Conservation (phyloP, 2,888 invertebrate species). For the Cataglyphis cursor region DNA sequence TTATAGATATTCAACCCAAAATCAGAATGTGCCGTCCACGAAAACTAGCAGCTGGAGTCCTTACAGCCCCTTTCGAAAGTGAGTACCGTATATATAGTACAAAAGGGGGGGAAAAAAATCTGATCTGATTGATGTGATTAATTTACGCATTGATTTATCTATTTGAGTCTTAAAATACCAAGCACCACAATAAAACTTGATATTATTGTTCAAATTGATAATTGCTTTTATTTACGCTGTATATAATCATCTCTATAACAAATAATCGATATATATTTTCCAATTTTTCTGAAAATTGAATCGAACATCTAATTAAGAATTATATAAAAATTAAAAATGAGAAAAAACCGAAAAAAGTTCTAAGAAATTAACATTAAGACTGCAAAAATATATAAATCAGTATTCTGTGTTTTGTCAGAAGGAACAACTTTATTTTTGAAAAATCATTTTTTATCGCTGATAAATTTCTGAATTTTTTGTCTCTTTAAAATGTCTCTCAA, state of each 20-base stretch:
- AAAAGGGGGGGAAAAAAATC: not conserved
- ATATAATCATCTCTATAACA: not conserved
- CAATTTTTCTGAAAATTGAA: not conserved
- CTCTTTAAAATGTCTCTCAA: not conserved
- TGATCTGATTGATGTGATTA: not conserved
- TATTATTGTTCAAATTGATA: not conserved
- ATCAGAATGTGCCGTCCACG: slow-evolving; percentile 80
- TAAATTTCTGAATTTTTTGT: not conserved
- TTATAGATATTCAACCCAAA: slow-evolving; percentile 80
- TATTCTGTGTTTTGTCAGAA: not conserved
- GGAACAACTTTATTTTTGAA: not conserved
- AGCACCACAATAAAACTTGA: not conserved
- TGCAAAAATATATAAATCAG: not conserved
- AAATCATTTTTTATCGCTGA: not conserved
- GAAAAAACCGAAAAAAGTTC: not conserved
- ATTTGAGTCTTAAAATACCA: not conserved
- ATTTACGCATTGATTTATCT: not conserved
- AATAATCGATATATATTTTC: not conserved
- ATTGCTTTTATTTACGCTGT: not conserved
- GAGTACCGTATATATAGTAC: slow-evolving; percentile 73
- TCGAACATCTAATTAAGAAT: not conserved
- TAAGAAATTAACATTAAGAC: not conserved
- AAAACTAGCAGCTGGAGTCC: slow-evolving; percentile 82
- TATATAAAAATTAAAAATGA: slow-evolving; percentile 3
- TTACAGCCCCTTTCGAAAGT: slow-evolving; percentile 84